These are phyloP conservation scores for Drosophila picticornis DNA, from an alignment of 2,888 invertebrate genomes.

Conservation along the genomic window DNA sequence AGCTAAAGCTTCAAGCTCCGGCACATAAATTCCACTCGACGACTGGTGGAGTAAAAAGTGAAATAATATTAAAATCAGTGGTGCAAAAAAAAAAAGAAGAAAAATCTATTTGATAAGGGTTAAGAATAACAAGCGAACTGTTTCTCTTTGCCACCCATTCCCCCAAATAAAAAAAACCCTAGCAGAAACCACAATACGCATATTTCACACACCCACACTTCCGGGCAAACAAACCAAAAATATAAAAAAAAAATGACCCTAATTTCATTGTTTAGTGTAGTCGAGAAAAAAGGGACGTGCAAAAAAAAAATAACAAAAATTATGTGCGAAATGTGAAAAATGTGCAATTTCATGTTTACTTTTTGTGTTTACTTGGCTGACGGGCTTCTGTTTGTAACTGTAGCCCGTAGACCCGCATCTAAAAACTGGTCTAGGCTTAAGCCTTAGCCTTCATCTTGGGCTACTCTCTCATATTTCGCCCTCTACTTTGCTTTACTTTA, in stretches of 20 bases:
- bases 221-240: not conserved
- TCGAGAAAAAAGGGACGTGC: slow-evolving; percentile 17
- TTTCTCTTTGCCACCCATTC: not conserved
- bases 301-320: slow-evolving; percentile 58
- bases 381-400: slow-evolving; percentile 18
- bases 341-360: slow-evolving; percentile 73
- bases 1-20: slow-evolving; percentile 8
- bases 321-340: slow-evolving; percentile 71
- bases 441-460: slow-evolving; percentile 33
- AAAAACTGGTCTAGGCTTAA: slow-evolving; percentile 39
- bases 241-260: slow-evolving; percentile 54
- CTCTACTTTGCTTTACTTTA: not conserved
- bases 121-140: slow-evolving; percentile 37
- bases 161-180: slow-evolving; percentile 1
- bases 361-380: slow-evolving; percentile 43
- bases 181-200: slow-evolving; percentile 44
- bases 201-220: slow-evolving; percentile 52
- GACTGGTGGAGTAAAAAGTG: slow-evolving; percentile 21
- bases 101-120: slow-evolving; percentile 66
- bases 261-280: slow-evolving; percentile 63
- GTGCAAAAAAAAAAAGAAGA: slow-evolving; percentile 27
- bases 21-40: slow-evolving; percentile 43
- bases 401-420: slow-evolving; percentile 21
- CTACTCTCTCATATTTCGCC: slow-evolving; percentile 43
- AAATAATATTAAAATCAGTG: slow-evolving; percentile 64